These are phyloP conservation scores for Leptopilina boulardi DNA, from an alignment of 1,140 invertebrate genomes.

Conservation along the genomic window DNA sequence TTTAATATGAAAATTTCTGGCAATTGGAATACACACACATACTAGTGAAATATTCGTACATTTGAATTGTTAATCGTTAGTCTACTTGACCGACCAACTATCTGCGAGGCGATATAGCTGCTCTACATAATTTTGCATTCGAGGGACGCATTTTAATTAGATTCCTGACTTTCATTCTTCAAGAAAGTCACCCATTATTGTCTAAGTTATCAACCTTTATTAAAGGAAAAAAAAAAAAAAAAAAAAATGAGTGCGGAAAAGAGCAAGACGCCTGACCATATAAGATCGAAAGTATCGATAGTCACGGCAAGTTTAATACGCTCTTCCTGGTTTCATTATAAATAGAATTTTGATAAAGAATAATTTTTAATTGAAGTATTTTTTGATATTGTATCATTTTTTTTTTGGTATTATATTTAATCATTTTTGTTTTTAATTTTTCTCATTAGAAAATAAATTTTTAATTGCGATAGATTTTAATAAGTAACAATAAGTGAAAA, in stretches of 20 bases:
- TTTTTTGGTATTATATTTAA: too few relatives aligned
- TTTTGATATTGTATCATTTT: neutral
- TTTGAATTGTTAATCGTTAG: constrained; percentile 18
- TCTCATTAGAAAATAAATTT: too few relatives aligned
- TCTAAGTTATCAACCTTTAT: constrained; percentile 7
- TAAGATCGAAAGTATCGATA: constrained; percentile 29
- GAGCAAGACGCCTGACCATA: neutral
- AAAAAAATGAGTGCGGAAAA: neutral
- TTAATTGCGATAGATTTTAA: too few relatives aligned
- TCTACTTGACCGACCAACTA: constrained; percentile 19
- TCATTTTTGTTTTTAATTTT: too few relatives aligned
- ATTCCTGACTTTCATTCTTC: constrained; percentile 13
- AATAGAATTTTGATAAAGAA: neutral
- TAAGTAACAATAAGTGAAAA: too few relatives aligned
- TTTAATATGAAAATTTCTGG: constrained; percentile 5
- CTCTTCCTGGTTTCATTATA: neutral
- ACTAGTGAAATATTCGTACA: constrained; percentile 18
- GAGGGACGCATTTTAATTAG: constrained; percentile 4
- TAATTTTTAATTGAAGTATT: constrained; percentile 4
- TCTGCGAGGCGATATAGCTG: neutral
- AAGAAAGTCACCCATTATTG: constrained; percentile 14
- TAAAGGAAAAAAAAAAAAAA: neutral
- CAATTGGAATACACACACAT: neutral
- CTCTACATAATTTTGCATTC: constrained; percentile 26
- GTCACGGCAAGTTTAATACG: constrained; percentile 16